Conservation (phyloP, 2,888 invertebrate species). For the Lycia hirtaria region DNA sequence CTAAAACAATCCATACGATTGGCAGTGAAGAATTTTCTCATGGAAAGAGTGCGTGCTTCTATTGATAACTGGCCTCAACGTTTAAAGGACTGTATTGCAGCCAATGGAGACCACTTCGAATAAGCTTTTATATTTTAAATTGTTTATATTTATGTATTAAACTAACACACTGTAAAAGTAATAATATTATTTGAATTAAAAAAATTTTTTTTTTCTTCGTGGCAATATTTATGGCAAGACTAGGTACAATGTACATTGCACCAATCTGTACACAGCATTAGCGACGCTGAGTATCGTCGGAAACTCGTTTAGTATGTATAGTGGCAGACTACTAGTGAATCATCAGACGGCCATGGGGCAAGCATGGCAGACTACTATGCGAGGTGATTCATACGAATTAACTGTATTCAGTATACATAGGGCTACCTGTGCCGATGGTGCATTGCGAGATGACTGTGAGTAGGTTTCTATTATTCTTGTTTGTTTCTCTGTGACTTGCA, state of each 20-base stretch:
- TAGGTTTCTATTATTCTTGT: background rate
- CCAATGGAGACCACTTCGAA: too few species aligned
- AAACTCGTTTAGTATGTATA: conserved; percentile 25
- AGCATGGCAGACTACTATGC: conserved; percentile 34
- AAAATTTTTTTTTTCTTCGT: background rate
- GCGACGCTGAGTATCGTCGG: conserved; percentile 4
- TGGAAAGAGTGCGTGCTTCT: too few species aligned
- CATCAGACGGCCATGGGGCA: conserved; percentile 32
- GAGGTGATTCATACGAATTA: conserved; percentile 43
- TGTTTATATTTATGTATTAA: too few species aligned
- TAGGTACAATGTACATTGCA: too few species aligned
- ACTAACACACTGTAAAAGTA: too few species aligned
- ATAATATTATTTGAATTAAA: too few species aligned
- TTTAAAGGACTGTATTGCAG: too few species aligned
- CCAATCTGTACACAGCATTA: background rate
- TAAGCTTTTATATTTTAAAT: too few species aligned
- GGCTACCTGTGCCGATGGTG: conserved; percentile 13
- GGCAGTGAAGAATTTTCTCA: too few species aligned
- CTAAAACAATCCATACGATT: too few species aligned
- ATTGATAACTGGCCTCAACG: too few species aligned
- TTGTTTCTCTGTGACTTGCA: background rate
- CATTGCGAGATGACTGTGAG: conserved; percentile 7
- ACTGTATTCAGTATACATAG: conserved; percentile 38
- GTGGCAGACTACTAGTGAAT: conserved; percentile 27
- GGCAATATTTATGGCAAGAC: too few species aligned